A percentile compares a stretch with the other conserved stretches of the same genome.
These are phyloP conservation scores for Mesocricetus auratus DNA, from an alignment of 2,113 vertebrate genomes.

Conservation along the genomic window DNA sequence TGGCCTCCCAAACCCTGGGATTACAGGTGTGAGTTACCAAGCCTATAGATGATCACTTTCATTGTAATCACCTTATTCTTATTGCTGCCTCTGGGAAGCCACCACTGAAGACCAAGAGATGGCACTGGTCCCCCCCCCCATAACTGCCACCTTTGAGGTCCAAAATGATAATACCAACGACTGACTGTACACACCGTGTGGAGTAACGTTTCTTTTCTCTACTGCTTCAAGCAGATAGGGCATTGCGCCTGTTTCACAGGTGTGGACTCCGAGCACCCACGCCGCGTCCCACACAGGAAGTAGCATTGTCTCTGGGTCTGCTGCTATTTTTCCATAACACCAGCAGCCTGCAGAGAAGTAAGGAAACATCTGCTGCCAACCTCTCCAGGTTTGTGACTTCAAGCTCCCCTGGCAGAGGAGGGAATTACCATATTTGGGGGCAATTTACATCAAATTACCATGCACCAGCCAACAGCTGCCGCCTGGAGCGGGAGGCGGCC, in stretches of 20 bases:
- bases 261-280: background rate
- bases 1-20: background rate
- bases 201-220: background rate
- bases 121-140: background rate
- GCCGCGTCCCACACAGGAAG: background rate
- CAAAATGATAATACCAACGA: background rate
- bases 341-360: constrained; percentile 57
- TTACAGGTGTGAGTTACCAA: background rate
- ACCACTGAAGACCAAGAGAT: background rate
- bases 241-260: background rate
- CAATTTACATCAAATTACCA: constrained; percentile 83
- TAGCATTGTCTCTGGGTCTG: background rate
- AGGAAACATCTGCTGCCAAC: constrained; percentile 76
- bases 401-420: constrained; percentile 74
- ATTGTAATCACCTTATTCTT: background rate
- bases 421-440: constrained; percentile 82
- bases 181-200: background rate
- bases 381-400: constrained; percentile 80
- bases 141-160: background rate
- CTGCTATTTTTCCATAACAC: constrained; percentile 3
- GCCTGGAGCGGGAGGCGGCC: constrained; percentile 73
- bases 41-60: background rate
- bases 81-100: background rate
- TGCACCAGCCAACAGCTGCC: constrained; percentile 80
- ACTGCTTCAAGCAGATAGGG: background rate